Conservation (phyloP, 2,113 vertebrate genomes). For the Ammospiza nelsoni region DNA sequence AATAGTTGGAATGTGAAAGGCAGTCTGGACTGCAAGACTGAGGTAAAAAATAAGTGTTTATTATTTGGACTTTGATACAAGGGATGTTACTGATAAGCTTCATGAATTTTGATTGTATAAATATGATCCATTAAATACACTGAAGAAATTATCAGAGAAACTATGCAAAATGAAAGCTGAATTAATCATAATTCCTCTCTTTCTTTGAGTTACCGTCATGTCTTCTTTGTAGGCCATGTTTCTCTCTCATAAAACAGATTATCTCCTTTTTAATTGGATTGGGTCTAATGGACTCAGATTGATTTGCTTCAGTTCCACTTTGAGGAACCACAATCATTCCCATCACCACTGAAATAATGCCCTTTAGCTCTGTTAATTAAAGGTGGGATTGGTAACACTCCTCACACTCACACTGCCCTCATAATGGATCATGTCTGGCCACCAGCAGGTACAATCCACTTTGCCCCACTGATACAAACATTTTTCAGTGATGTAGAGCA, state of each 20-base stretch:
- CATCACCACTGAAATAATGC: conserved; percentile 6
- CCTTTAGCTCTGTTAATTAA: conserved; percentile 14
- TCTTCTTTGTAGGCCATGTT: conserved; percentile 12
- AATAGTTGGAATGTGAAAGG: neutral
- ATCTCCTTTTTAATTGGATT: conserved; percentile 56
- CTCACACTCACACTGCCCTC: neutral
- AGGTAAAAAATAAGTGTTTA: neutral
- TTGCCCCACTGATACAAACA: neutral
- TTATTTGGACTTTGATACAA: neutral
- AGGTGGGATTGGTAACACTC: neutral
- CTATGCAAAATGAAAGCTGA: neutral
- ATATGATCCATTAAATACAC: neutral
- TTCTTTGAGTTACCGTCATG: neutral
- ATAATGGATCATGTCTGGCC: neutral
- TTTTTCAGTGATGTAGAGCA: neutral
- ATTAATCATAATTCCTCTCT: neutral
- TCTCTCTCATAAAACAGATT: conserved; percentile 21
- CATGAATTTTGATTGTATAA: neutral
- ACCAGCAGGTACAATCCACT: neutral
- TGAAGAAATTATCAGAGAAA: neutral
- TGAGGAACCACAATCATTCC: conserved; percentile 24
- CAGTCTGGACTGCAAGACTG: neutral
- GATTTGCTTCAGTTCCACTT: conserved; percentile 48
- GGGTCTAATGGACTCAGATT: conserved; percentile 19
- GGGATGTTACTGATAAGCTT: neutral